Evolutionary conservation across 2,888 invertebrate genomes (phyloP), one percentile per base, ranked within the genome.

Genomic region (Corythucha ciliata): DNA sequence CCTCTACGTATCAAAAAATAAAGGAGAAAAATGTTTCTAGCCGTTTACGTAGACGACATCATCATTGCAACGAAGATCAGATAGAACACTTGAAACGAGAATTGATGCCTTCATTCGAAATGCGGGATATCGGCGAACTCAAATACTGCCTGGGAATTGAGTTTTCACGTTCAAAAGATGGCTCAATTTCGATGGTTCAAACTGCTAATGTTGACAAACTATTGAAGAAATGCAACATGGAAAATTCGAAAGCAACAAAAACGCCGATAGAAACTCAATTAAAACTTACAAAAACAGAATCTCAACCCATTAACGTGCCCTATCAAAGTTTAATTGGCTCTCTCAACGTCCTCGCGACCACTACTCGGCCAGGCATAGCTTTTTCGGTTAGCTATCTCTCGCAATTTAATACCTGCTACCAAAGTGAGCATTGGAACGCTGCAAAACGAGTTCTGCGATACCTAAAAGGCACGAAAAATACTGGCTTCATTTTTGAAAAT

Each of bases 401-500:
- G 8, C 54, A 46, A 22, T 34, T 18, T 20, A 41, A 25, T 27
- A 16, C 29, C 26, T 42, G 33, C 39, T 36, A 45, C 32, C 20
- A 24, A n/a, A 47, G 25, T 24, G 47, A 16, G n/a, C 36, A 53
- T 14, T 58, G 50, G 48, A 44, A 49, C 10, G 54, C 53, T 5
- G 60, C 55, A 1, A 60, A 59, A 45, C n/a, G 36, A 1, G 42
- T 61, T 10, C 26, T 60, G 8, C 16, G 55, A 12, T 58, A 59
- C 32, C 36, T 59, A 20, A 44, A 51, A 29, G 51, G 52, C 14
- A 57, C 57, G 2, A 37, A 12, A 18, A 37, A 50, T 10, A 8
- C 29, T n/a, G 53, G 53, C 5, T 12, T 44, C 1, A 6, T 3
- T 20, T 44, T 41, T 25, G 4, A 5, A 21, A 40, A 21, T 3